Evolutionary conservation across 2,113 vertebrate species (phyloP).

Genomic region (Chaetura pelagica): DNA sequence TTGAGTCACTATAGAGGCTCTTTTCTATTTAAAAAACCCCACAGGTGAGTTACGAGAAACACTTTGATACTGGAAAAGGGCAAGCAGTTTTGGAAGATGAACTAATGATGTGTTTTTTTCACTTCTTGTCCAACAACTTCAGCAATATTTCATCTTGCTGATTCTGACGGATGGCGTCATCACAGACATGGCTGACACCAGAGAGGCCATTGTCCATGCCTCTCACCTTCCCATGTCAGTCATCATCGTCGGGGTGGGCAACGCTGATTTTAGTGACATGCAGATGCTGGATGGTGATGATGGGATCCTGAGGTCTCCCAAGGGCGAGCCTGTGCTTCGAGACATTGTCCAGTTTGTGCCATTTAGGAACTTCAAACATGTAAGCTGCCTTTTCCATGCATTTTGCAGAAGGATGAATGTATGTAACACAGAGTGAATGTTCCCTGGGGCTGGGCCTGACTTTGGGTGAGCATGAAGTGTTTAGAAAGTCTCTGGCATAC

Average conservation of each 20-base stretch:
- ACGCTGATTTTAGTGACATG: slow-evolving; percentile 96
- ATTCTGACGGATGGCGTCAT: slow-evolving; percentile 97
- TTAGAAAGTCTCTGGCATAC: not conserved
- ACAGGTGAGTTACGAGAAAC: not conserved
- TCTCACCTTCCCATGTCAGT: slow-evolving; percentile 97
- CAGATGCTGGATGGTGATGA: slow-evolving; percentile 96
- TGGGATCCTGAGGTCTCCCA: slow-evolving; percentile 91
- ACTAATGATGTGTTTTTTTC: not conserved
- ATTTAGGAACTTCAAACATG: slow-evolving; percentile 97
- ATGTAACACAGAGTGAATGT: fast-evolving
- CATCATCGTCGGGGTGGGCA: slow-evolving; percentile 96
- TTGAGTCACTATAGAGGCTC: not conserved
- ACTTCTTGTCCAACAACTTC: not conserved
- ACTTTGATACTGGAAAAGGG: not conserved
- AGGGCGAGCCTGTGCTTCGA: slow-evolving; percentile 92
- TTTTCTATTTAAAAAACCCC: not conserved
- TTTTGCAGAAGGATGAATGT: not conserved
- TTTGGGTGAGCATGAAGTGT: not conserved
- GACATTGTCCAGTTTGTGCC: slow-evolving; percentile 99
- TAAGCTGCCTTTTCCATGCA: slow-evolving; percentile 72
- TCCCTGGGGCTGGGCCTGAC: not conserved
- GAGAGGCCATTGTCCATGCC: slow-evolving; percentile 95
- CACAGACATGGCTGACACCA: slow-evolving; percentile 97
- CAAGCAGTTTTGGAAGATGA: not conserved
- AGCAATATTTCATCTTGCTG: slow-evolving; percentile 98